Evolutionary conservation across 2,113 vertebrate species (phyloP).

Genomic region (Danionella cerebrum): DNA sequence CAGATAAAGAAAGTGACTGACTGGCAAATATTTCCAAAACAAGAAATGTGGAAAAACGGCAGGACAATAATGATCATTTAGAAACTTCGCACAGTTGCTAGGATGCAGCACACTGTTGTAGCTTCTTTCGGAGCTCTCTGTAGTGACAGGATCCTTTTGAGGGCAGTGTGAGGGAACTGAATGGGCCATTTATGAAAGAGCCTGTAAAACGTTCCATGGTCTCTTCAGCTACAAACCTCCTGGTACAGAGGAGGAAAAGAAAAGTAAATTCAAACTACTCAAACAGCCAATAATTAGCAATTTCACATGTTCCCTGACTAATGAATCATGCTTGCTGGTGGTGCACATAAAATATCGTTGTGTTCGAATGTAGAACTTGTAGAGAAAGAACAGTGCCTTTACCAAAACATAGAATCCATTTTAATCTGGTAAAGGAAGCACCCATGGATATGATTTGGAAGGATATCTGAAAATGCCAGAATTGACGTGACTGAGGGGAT

Average conservation of each 20-base stretch:
- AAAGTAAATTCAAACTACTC: slow-evolving; percentile 34
- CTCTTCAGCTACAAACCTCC: slow-evolving; percentile 13
- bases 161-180: slow-evolving; percentile 29
- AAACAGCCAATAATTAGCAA: not conserved
- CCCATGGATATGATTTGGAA: not conserved
- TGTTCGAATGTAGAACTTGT: no score
- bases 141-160: slow-evolving; percentile 31
- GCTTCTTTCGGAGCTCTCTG: not conserved
- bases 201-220: slow-evolving; percentile 33
- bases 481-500: slow-evolving; percentile 36
- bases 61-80: not conserved
- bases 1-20: no score
- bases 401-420: not conserved
- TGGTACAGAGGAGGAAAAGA: slow-evolving; percentile 29
- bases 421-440: not conserved
- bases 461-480: slow-evolving; percentile 25
- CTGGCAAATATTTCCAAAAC: not conserved
- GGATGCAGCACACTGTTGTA: not conserved
- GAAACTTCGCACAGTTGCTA: not conserved
- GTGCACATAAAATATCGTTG: not conserved
- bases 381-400: not conserved
- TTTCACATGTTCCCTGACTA: not conserved
- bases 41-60: not conserved
- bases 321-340: slow-evolving; percentile 3
- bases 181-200: slow-evolving; percentile 34